Evolutionary conservation across 2,113 vertebrate species (phyloP).

Genomic region (Cettia cetti): DNA sequence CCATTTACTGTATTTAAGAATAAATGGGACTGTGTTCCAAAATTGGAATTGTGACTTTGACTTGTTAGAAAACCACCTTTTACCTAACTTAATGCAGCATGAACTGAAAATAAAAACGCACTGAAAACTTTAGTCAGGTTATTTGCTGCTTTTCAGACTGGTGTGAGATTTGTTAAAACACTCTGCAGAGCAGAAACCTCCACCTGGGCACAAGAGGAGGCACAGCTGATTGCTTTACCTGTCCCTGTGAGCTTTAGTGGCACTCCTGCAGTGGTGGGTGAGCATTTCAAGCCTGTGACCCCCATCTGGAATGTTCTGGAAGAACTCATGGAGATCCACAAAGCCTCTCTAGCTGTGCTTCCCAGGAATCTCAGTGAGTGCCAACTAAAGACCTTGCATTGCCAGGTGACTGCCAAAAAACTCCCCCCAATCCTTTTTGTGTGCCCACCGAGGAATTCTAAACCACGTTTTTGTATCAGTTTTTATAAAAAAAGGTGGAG

Average conservation of each 20-base stretch:
- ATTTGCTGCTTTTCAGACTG: background rate
- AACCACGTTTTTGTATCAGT: background rate
- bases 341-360: background rate
- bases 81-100: background rate
- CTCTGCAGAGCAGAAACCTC: background rate
- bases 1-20: background rate
- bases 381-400: background rate
- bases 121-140: background rate
- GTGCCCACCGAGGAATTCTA: background rate
- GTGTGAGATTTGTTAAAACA: background rate
- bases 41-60: background rate
- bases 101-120: background rate
- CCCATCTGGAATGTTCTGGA: background rate
- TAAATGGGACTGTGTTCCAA: background rate
- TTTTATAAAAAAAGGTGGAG: background rate
- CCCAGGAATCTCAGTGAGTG: background rate
- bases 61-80: background rate
- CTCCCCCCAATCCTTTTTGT: background rate
- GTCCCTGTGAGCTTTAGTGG: background rate
- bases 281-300: accelerated
- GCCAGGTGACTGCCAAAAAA: conserved; percentile 37
- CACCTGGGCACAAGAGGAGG: background rate
- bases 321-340: background rate
- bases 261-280: background rate
- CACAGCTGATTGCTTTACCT: accelerated